Percentiles rank a stretch among this genome's conserved stretches.
Conservation (phyloP, 1,140 invertebrate genomes). For the Cepaea nemoralis region DNA sequence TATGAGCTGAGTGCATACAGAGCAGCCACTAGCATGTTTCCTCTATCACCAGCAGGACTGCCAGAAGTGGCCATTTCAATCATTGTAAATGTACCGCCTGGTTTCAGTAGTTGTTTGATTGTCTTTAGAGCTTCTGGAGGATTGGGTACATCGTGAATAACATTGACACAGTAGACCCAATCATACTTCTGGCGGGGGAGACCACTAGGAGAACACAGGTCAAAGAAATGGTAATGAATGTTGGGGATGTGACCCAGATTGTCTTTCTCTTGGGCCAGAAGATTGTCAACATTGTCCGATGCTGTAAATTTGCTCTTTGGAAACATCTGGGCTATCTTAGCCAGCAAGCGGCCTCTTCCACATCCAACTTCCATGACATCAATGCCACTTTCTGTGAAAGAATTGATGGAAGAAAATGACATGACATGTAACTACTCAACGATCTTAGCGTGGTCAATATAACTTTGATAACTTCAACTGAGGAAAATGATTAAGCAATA, state of each 20-base stretch:
- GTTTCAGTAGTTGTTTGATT: not conserved
- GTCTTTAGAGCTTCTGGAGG: constrained; percentile 17
- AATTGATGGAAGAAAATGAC: too few species aligned
- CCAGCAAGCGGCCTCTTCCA: constrained; percentile 1
- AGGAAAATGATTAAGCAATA: too few species aligned
- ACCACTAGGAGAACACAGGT: constrained; percentile 6
- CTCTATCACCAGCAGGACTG: not conserved
- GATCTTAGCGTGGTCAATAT: too few species aligned
- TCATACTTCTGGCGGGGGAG: constrained; percentile 18
- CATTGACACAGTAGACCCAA: constrained; percentile 14
- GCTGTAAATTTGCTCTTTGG: constrained; percentile 25
- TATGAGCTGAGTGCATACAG: not conserved
- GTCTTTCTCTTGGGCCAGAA: not conserved
- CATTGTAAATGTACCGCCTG: not conserved
- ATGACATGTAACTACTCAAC: too few species aligned
- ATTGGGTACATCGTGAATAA: constrained; percentile 32
- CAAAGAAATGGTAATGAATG: constrained; percentile 1
- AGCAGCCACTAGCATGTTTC: not conserved
- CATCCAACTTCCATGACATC: constrained; percentile 36
- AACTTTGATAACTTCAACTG: too few species aligned
- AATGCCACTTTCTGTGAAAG: constrained; percentile 29
- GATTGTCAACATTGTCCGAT: not conserved
- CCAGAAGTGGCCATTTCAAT: constrained; percentile 11
- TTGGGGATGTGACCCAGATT: constrained; percentile 22
- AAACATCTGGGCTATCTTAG: constrained; percentile 21